These are phyloP conservation scores for Linyphia triangularis DNA, from an alignment of 2,888 invertebrate species.

Conservation along the genomic window DNA sequence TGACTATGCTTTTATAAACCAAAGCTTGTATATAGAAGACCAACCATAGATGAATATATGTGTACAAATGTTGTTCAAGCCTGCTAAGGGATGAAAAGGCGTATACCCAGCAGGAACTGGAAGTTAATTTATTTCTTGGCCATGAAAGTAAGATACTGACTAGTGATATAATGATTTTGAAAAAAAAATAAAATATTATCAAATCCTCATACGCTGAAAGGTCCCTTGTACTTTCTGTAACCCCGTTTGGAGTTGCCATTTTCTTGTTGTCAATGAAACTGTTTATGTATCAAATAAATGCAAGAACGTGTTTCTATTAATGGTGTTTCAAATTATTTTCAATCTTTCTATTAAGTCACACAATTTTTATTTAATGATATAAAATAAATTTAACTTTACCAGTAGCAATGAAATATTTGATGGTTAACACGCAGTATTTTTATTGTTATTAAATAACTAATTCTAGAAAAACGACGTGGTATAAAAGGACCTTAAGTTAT, in stretches of 20 bases:
- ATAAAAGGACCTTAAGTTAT: too few relatives aligned
- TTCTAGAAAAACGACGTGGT: too few relatives aligned
- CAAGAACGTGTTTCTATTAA: conserved; percentile 71
- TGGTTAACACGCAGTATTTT: too few relatives aligned
- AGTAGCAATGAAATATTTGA: too few relatives aligned
- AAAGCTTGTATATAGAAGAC: conserved; percentile 73
- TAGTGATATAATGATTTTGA: conserved; percentile 58
- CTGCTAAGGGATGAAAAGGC: conserved; percentile 18
- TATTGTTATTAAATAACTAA: too few relatives aligned
- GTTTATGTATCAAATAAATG: conserved; percentile 72
- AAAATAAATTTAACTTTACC: too few relatives aligned
- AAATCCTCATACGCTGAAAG: conserved; percentile 24
- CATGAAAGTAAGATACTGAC: conserved; percentile 35
- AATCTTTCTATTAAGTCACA: too few relatives aligned
- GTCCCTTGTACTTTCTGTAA: conserved; percentile 57
- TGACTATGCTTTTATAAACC: conserved; percentile 73
- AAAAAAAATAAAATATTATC: conserved; percentile 20
- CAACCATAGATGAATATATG: conserved; percentile 72
- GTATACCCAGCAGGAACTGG: conserved; percentile 58
- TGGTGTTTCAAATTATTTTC: background rate
- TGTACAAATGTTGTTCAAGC: conserved; percentile 72
- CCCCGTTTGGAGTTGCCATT: conserved; percentile 67
- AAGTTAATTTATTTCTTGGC: conserved; percentile 66
- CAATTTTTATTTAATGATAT: too few relatives aligned
- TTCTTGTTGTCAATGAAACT: conserved; percentile 71